Base-by-base conservation (phyloP, 1,140 invertebrate species). In the Proctacanthus coquilletti region DNA sequence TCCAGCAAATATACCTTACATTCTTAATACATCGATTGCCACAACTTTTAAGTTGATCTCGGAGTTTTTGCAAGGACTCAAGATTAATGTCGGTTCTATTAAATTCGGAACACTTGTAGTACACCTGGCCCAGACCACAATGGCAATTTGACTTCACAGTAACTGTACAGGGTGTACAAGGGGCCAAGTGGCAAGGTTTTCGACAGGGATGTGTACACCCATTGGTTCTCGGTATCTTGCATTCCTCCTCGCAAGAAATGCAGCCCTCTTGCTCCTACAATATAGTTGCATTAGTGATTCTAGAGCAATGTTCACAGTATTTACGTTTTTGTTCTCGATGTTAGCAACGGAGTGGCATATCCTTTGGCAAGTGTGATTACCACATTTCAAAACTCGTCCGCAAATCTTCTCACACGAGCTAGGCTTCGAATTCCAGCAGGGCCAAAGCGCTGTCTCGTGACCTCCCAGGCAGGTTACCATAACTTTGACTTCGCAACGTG, bases 21-120 rank as follows among this genome's bases (percentile, higher is more conserved):
- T 72, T 77, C 63, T 80, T 86, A 2, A 85, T 78, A 55, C 91
- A 95, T 40, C 81, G 82, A 56, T 85, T 85, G n/a, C 45, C 52
- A 23, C 51, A 50, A 20, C 46, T 51, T 13, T 39, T 37, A 11
- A 51, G 34, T 34, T 45, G 42, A 9, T 42, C 63, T 2, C 45
- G 45, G 0, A 33, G 42, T 43, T 64, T 59, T 21, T 60, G 11
- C 5, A 47, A 44, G 15, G 53, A 53, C 29, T 68, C 57, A 20
- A 66, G 69, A 20, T 72, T 52, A 4, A 46, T 42, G 4, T 59
- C 65, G 3, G 70, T 62, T 10, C 58, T 55, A 5, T 66, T 71
- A 49, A 81, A 71, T 45, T 80, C 71, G 21, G 56, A 55, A 51
- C 89, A 93, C 18, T 71, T 62, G 27, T 85, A 65, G 43, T 84